A percentile compares a stretch with the other conserved stretches of the same genome.
Evolutionary conservation across 2,888 invertebrate genomes (phyloP).

Genomic region (Andrena chrysosceles): DNA sequence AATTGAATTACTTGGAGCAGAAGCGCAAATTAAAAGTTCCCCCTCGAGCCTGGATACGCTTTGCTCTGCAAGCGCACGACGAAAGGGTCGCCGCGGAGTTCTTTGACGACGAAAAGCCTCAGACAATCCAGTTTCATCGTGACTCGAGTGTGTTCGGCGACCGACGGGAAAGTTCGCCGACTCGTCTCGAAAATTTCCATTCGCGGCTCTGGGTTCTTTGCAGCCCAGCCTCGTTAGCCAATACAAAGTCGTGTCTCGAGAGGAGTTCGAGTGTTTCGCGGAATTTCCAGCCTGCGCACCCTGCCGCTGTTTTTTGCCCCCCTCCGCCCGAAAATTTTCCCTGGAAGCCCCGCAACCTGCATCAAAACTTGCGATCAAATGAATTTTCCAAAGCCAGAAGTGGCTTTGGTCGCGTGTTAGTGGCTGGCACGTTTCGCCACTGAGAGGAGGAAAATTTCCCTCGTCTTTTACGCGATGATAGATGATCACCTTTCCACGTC

Average conservation of each 20-base stretch:
- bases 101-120: conserved; percentile 34
- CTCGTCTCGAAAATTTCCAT: conserved; percentile 55
- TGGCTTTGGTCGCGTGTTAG: neutral
- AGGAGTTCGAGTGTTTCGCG: conserved; percentile 45
- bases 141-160: conserved; percentile 27
- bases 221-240: conserved; percentile 53
- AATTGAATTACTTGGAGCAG: conserved; percentile 31
- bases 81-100: conserved; percentile 34
- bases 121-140: conserved; percentile 48
- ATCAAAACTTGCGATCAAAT: neutral
- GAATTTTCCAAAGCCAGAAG: neutral
- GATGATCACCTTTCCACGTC: conserved; percentile 4
- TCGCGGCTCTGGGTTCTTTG: conserved; percentile 27
- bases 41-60: conserved; percentile 11
- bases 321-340: neutral
- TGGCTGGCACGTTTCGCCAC: too few species aligned
- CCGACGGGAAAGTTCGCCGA: conserved; percentile 40
- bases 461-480: neutral
- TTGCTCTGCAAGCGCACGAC: neutral
- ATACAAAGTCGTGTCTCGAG: conserved; percentile 62
- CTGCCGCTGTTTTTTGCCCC: neutral
- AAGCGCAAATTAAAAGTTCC: conserved; percentile 55
- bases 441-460: too few species aligned
- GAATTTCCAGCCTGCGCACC: conserved; percentile 2
- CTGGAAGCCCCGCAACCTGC: neutral